Percentiles rank a stretch among this genome's conserved stretches.
Conservation (phyloP, 2,888 invertebrate species). For the Drosophila neonasuta region DNA sequence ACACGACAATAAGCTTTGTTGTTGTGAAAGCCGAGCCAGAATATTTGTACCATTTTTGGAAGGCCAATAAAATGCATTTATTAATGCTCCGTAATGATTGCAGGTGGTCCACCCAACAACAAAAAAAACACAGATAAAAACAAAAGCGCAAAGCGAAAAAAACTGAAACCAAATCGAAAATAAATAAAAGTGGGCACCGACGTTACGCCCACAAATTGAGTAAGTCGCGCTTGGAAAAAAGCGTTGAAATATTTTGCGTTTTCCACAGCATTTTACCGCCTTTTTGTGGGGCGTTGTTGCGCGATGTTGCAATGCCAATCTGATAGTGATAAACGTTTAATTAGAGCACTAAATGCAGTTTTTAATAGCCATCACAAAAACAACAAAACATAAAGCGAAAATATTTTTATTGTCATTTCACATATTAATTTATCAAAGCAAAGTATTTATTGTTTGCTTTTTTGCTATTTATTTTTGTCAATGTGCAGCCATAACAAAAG, state of each 20-base stretch:
- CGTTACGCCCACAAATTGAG: constrained; percentile 65
- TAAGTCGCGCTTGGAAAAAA: constrained; percentile 47
- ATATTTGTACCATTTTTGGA: constrained; percentile 17
- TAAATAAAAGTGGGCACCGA: constrained; percentile 38
- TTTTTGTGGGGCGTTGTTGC: constrained; percentile 43
- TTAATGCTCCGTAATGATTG: constrained; percentile 65
- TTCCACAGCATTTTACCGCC: constrained; percentile 7
- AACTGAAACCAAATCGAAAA: constrained; percentile 2
- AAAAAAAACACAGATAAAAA: constrained; percentile 25
- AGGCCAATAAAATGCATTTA: constrained; percentile 63
- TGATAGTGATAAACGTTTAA: constrained; percentile 67
- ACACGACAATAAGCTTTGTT: constrained; percentile 32
- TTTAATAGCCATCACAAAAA: constrained; percentile 9
- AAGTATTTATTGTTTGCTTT: constrained; percentile 40
- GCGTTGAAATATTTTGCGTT: constrained; percentile 53
- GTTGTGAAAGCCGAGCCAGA: constrained; percentile 63
- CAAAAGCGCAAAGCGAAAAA: constrained; percentile 4
- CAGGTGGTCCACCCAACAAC: constrained; percentile 61
- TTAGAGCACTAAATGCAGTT: constrained; percentile 63
- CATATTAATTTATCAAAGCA: constrained; percentile 64
- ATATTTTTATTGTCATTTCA: constrained; percentile 46
- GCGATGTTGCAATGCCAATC: constrained; percentile 59
- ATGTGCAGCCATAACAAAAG: constrained; percentile 60
- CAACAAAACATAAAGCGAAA: neutral
- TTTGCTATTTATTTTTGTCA: constrained; percentile 36